phyloP scores from a whole-genome alignment of 2,888 invertebrate species.

The Periphyllus acericola region DNA sequence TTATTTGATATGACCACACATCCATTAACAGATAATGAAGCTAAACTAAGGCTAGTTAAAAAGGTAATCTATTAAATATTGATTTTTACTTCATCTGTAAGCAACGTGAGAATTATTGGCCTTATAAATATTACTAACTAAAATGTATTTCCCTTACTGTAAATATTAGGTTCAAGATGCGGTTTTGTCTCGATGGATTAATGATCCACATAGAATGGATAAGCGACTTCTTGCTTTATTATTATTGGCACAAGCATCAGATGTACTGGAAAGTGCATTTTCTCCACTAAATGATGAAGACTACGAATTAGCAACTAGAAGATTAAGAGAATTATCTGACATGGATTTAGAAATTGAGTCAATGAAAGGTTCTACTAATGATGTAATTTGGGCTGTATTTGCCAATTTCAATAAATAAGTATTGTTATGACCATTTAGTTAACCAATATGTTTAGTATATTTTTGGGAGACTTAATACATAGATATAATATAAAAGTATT shows the following conservation, averaged over 20 bases:
- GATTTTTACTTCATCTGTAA: not conserved
- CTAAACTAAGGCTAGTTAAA: conserved; percentile 96
- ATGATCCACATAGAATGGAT: conserved; percentile 97
- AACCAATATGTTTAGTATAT: not conserved
- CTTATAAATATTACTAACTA: not conserved
- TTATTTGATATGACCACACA: conserved; percentile 99
- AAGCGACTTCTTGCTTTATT: conserved; percentile 92
- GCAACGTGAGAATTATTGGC: not conserved
- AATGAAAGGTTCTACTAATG: conserved; percentile 87
- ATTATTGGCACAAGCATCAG: conserved; percentile 96
- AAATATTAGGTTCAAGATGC: conserved; percentile 89
- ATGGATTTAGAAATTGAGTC: conserved; percentile 97
- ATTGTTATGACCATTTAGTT: conserved; percentile 20
- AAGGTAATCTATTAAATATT: conserved; percentile 72
- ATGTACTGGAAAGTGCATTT: conserved; percentile 99
- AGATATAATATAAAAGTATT: conserved; percentile 13
- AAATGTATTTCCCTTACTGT: not conserved
- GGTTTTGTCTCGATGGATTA: conserved; percentile 94
- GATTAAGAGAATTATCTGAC: conserved; percentile 94
- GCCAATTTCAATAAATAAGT: conserved; percentile 96
- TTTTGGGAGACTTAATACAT: conserved; percentile 5
- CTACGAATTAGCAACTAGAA: conserved; percentile 97
- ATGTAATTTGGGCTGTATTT: conserved; percentile 99
- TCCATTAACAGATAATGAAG: conserved; percentile 93
- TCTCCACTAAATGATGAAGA: conserved; percentile 96